Percentiles rank a stretch among this genome's conserved stretches.
Conservation (phyloP, 2,113 vertebrate genomes). For the Haplochromis vanheusdeni region DNA sequence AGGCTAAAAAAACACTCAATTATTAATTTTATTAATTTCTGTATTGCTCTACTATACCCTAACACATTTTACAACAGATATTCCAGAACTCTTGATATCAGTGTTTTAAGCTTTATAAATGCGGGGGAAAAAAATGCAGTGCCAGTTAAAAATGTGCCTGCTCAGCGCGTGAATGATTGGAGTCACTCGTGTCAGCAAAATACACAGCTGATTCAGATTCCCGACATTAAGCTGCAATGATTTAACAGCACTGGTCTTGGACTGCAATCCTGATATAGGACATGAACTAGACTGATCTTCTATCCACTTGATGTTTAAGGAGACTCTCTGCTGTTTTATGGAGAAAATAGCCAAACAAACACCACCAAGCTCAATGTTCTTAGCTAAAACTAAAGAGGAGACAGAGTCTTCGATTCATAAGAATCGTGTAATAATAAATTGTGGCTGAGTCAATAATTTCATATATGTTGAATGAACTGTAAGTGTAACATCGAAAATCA, state of each 20-base stretch:
- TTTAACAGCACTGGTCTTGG: not conserved
- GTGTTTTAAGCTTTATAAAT: not conserved
- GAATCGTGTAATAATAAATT: rapidly evolving
- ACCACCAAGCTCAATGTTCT: not conserved
- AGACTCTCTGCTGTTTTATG: not conserved
- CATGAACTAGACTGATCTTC: not conserved
- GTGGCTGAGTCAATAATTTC: not conserved
- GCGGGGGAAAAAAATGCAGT: rapidly evolving
- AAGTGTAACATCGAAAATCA: not conserved
- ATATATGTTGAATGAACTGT: not conserved
- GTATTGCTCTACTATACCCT: not conserved
- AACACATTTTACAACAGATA: not conserved
- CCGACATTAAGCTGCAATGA: not conserved
- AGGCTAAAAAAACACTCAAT: not conserved
- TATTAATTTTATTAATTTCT: not conserved
- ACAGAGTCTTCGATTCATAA: not conserved
- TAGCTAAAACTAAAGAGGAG: not conserved
- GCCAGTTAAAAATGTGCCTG: not conserved
- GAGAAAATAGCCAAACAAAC: not conserved
- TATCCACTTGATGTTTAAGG: not conserved
- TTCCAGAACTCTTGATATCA: not conserved
- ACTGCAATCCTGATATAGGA: not conserved
- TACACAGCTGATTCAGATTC: not conserved
- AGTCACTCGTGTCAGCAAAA: not conserved
- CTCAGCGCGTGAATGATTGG: not conserved